These are phyloP conservation scores for Rhimphoctona megacephalus DNA, from an alignment of 2,888 invertebrate species.

Conservation along the genomic window DNA sequence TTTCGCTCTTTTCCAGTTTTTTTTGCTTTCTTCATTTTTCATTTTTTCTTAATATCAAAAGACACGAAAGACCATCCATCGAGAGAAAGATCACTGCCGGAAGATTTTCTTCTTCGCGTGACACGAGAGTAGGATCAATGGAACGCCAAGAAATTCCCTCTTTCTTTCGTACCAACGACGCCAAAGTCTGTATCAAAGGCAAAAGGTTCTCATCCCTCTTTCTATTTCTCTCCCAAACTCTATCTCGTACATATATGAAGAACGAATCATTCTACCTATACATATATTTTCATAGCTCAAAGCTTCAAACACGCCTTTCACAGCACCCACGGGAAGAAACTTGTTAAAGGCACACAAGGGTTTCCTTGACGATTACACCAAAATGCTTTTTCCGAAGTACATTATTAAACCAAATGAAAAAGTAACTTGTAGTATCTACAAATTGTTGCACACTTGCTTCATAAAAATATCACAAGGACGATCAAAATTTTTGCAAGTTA, in stretches of 20 bases:
- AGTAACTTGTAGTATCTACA: neutral
- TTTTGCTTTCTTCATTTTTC: slow-evolving; percentile 27
- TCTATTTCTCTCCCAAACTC: neutral
- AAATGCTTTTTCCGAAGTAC: slow-evolving; percentile 47
- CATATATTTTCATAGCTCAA: slow-evolving; percentile 51
- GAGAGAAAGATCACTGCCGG: slow-evolving; percentile 37
- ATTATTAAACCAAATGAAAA: slow-evolving; percentile 11
- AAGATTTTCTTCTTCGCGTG: slow-evolving; percentile 61
- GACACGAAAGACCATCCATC: slow-evolving; percentile 35
- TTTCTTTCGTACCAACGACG: slow-evolving; percentile 54
- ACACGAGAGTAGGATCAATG: slow-evolving; percentile 60
- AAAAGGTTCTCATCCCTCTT: slow-evolving; percentile 50
- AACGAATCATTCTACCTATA: slow-evolving; percentile 36
- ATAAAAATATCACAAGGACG: neutral
- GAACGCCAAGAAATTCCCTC: slow-evolving; percentile 57
- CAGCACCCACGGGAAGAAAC: slow-evolving; percentile 30
- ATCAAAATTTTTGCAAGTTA: neutral
- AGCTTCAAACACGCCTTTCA: slow-evolving; percentile 62
- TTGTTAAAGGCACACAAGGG: slow-evolving; percentile 40
- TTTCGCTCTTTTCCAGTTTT: neutral
- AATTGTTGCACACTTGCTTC: neutral
- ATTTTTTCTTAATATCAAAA: slow-evolving; percentile 60
- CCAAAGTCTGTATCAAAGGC: slow-evolving; percentile 66
- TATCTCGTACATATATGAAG: slow-evolving; percentile 41
- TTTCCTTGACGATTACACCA: slow-evolving; percentile 59